Percentiles rank a stretch among this genome's conserved stretches.
phyloP scores from a whole-genome alignment of 2,797 vertebrate genomes.

The Notoglanidium macrostoma region DNA sequence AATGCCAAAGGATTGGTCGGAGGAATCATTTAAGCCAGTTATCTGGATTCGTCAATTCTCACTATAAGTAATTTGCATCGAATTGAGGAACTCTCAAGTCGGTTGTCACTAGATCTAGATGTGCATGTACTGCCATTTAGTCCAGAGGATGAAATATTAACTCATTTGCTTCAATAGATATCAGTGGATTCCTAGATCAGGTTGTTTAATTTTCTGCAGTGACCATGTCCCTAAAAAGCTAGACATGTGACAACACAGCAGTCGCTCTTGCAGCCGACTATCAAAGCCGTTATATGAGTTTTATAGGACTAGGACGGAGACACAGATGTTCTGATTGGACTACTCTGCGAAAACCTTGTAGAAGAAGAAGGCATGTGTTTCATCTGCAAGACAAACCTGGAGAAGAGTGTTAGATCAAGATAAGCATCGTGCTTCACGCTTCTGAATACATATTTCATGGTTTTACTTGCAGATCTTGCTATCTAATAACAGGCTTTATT shows the following conservation, averaged over 20 bases:
- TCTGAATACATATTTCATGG: slow-evolving; percentile 72
- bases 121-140: not conserved
- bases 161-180: not conserved
- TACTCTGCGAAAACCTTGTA: not conserved
- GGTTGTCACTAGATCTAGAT: not conserved
- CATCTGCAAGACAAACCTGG: not conserved
- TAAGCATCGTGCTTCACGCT: slow-evolving; percentile 73
- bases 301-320: not conserved
- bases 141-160: not conserved
- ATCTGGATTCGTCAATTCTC: not conserved
- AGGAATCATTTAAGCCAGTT: not conserved
- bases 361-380: not conserved
- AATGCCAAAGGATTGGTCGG: not conserved
- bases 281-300: not conserved
- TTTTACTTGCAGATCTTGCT: not conserved
- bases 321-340: not conserved
- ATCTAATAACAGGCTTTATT: slow-evolving; percentile 13
- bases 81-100: not conserved
- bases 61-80: not conserved
- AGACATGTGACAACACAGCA: not conserved
- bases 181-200: not conserved
- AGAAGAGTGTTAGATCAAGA: slow-evolving; percentile 48
- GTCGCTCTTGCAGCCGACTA: not conserved
- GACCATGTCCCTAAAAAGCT: not conserved
- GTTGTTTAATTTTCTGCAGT: not conserved